Evolutionary conservation across 2,113 vertebrate species (phyloP), one percentile per base, ranked within the genome.

Genomic region (Nematolebias whitei): DNA sequence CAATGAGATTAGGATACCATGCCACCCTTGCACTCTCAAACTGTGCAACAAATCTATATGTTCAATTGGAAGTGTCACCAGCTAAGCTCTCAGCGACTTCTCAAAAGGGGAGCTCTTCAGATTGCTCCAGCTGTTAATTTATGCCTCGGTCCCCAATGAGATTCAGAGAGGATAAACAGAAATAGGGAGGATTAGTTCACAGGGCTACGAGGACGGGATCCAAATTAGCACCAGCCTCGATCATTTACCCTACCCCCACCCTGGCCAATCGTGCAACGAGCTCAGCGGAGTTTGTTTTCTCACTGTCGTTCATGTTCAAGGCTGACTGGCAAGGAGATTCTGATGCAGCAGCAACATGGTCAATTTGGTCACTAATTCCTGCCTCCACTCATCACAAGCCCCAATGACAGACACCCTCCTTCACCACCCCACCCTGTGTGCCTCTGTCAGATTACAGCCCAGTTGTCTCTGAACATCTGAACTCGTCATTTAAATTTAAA

Each of bases 91-190:
- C 73, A 63, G 65, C 71, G 40, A 80, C 78, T 26, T 90, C 89
- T 90, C 82, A 84, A 81, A 78, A 70, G 59, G 78, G 59, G 78
- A 86, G 70, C 74, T 67, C 79, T 85, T 89, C 74, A 91, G 88
- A 89, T 86, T 76, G 64, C 69, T 78, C 73, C 77, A 63, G 71
- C 85, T 89, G 80, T 83, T 88, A 85, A 85, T 89, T 80, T 85
- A 74, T 59, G 76, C 69, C 66, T 72, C 81, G 85, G 76, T 80
- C 80, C 83, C 78, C 76, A 62, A 90, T 89, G 85, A 91, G 91
- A 91, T 90, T 87, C 75, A 76, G 84, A 88, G 84, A 76, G 86
- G 87, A 91, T 87, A 88, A 88, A 87, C 81, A 87, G 81, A 90
- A 85, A 88, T 89, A 83, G 85, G 82, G 78, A 84, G 91, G 90